Evolutionary conservation across 2,113 vertebrate species (phyloP).

Genomic region (Dermatemys mawii): DNA sequence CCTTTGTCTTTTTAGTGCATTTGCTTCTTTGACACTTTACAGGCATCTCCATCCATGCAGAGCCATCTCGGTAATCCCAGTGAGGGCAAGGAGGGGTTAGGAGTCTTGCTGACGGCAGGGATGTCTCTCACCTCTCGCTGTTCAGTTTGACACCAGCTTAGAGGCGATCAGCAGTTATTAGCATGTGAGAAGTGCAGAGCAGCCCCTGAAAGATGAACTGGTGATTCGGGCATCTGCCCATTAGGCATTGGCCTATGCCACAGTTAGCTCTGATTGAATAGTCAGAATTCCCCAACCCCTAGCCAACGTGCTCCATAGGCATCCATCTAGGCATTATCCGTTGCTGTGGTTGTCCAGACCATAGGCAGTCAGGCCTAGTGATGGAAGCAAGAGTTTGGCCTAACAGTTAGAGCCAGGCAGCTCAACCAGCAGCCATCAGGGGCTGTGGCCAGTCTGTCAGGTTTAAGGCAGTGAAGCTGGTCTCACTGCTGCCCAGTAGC

Average conservation of each 20-base stretch:
- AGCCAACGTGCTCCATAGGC: too few species aligned
- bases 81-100: neutral
- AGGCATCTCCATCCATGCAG: neutral
- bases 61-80: neutral
- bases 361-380: neutral
- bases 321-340: neutral
- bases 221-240: neutral
- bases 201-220: neutral
- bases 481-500: too few species aligned
- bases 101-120: neutral
- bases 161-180: neutral
- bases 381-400: neutral
- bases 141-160: neutral
- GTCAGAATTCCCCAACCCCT: neutral
- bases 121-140: neutral
- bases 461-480: too few species aligned
- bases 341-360: rapidly evolving
- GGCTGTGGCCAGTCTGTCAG: too few species aligned
- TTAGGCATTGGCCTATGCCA: neutral
- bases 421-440: too few species aligned
- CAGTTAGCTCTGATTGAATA: neutral
- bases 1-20: neutral
- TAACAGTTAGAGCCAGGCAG: too few species aligned
- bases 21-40: neutral
- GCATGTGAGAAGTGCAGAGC: neutral